Percentiles rank a stretch among this genome's conserved stretches.
Conservation (phyloP, 2,888 invertebrate genomes). For the Parnassius orleans region DNA sequence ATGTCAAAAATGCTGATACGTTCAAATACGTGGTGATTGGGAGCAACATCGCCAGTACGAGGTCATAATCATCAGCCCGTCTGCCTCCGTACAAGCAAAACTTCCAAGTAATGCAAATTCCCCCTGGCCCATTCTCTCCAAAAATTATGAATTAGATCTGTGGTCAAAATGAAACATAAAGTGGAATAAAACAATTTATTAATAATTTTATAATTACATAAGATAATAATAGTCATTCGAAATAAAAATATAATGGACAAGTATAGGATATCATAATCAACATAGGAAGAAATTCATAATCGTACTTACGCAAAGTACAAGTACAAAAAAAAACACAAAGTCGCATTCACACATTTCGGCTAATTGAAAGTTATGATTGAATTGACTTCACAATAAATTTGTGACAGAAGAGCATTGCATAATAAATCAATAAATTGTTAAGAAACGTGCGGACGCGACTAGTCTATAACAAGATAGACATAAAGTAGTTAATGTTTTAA, state of each 20-base stretch:
- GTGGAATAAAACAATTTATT: conserved; percentile 23
- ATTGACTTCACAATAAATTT: conserved; percentile 4
- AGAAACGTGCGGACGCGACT: conserved; percentile 12
- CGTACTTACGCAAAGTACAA: conserved; percentile 20
- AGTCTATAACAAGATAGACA: not conserved
- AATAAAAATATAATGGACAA: conserved; percentile 19
- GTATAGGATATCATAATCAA: not conserved
- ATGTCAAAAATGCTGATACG: too few species aligned
- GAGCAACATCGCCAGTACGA: too few species aligned
- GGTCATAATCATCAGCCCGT: too few species aligned
- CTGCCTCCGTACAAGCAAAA: too few species aligned
- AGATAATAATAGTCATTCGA: conserved; percentile 16
- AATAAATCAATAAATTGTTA: not conserved
- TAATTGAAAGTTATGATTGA: not conserved
- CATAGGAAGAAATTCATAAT: conserved; percentile 2
- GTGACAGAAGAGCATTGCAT: conserved; percentile 9
- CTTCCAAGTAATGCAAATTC: too few species aligned
- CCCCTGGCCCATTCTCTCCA: too few species aligned
- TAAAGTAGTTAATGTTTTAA: conserved; percentile 7
- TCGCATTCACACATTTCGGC: conserved; percentile 12
- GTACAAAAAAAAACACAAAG: conserved; percentile 3
- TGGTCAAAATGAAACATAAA: conserved; percentile 8
- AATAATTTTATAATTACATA: conserved; percentile 18
- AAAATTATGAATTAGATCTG: too few species aligned
- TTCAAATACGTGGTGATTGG: too few species aligned